Evolutionary conservation across 2,797 vertebrate genomes (phyloP).

Genomic region (Ptychadena robeensis): DNA sequence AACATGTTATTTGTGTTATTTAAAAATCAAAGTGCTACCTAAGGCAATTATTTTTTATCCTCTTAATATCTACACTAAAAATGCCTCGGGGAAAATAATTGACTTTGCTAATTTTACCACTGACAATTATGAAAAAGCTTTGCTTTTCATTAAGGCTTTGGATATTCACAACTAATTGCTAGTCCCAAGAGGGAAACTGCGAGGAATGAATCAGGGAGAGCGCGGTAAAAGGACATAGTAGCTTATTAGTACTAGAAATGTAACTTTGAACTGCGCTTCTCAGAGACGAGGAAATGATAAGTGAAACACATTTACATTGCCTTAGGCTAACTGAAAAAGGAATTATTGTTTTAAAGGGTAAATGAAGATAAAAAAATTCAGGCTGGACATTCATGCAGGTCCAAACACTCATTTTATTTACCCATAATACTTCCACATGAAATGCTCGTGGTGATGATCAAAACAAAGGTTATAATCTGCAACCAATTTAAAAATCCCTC

Average conservation of each 20-base stretch:
- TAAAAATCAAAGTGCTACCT: constrained; percentile 80
- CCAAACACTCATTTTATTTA: too few species aligned
- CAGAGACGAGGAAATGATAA: neutral
- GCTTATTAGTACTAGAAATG: constrained; percentile 56
- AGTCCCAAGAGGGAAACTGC: constrained; percentile 69
- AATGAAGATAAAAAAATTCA: too few species aligned
- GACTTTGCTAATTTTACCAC: constrained; percentile 81
- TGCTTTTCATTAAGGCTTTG: constrained; percentile 76
- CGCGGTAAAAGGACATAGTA: constrained; percentile 68
- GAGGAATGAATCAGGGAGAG: constrained; percentile 70
- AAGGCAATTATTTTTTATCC: constrained; percentile 78
- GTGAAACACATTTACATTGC: neutral
- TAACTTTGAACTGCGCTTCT: constrained; percentile 26
- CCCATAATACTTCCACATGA: too few species aligned
- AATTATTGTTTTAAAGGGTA: neutral
- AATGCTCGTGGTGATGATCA: too few species aligned
- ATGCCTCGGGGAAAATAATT: constrained; percentile 80
- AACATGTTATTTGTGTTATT: constrained; percentile 75
- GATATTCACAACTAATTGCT: constrained; percentile 74
- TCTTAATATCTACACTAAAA: constrained; percentile 78
- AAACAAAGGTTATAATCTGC: too few species aligned
- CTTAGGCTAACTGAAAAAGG: neutral
- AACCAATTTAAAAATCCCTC: too few species aligned
- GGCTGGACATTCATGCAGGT: too few species aligned
- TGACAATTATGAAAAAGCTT: constrained; percentile 79